phyloP scores from a whole-genome alignment of 1,140 invertebrate genomes.

The Zaprionus inermis region DNA sequence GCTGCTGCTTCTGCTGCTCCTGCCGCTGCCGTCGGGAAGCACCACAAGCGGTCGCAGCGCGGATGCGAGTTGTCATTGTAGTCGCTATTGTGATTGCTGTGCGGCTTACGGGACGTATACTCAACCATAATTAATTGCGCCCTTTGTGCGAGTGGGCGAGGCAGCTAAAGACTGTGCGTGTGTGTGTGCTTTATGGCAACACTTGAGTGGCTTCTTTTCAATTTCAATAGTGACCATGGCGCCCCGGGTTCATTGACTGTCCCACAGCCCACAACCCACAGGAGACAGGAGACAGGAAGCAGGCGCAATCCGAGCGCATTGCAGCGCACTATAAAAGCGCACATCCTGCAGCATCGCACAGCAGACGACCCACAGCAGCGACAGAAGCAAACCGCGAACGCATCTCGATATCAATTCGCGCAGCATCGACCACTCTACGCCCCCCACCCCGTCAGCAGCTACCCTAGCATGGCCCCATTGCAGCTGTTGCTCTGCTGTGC shows the following conservation, averaged over 20 bases:
- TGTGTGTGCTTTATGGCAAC: slow-evolving; percentile 17
- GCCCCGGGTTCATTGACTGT: slow-evolving; percentile 64
- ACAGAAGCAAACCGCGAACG: slow-evolving; percentile 4
- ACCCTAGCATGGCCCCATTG: slow-evolving; percentile 69
- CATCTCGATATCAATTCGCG: no score
- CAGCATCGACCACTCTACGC: not conserved
- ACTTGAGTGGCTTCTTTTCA: slow-evolving; percentile 76
- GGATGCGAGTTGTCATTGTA: slow-evolving; percentile 11
- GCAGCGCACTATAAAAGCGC: slow-evolving; percentile 59
- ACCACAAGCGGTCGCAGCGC: slow-evolving; percentile 56
- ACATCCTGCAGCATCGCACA: slow-evolving; percentile 9
- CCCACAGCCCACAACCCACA: no score
- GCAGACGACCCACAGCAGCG: slow-evolving; percentile 7
- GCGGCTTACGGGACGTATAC: slow-evolving; percentile 64
- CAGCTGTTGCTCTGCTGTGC: slow-evolving; percentile 70
- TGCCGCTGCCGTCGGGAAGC: slow-evolving; percentile 62
- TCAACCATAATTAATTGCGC: slow-evolving; percentile 75
- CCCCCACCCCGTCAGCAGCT: slow-evolving; percentile 1
- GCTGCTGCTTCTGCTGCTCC: slow-evolving; percentile 3
- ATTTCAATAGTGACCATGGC: slow-evolving; percentile 62
- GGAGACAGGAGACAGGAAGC: no score
- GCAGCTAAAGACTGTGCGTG: not conserved
- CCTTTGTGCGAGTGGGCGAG: slow-evolving; percentile 34
- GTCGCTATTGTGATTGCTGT: slow-evolving; percentile 31
- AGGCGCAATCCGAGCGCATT: slow-evolving; percentile 1